Base-by-base conservation (phyloP, 1,140 invertebrate species). In the Aphelenchoides avenae region DNA sequence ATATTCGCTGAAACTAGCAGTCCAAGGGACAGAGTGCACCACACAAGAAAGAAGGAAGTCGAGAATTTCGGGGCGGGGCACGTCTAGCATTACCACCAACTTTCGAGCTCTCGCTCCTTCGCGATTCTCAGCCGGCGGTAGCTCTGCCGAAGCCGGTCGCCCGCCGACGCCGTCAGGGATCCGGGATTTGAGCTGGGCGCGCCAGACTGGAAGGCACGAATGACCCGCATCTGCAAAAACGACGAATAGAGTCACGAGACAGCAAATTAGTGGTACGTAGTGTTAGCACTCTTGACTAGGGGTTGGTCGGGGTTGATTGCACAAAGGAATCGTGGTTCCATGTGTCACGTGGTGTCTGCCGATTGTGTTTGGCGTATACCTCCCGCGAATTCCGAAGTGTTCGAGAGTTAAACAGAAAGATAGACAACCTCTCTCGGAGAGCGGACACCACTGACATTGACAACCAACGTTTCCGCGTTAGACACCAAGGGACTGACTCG, bases 161-260 rank as follows among this genome's bases (percentile, higher is more conserved):
- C 48, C 13, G 65, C 65, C 18, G 47, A 37, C 4, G 50, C 15
- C 5, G 65, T 71, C 20, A 68, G 56, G 18, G 65, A 68, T 15
- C 57, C 61, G 18, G 65, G 65, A 42, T 68, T 59, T 24, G 68
- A 68, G 27, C 37, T 59, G 22, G 52, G 56, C 13, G 66, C 42
- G 26, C 47, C 52, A 7, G 66, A 58, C 43, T 68, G 65, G 41
- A 68, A 68, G 41, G 65, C 65, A 31, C 58, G 50, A 9, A 68
- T 50, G n/a, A 68, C 65, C 13, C 65, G 66, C 68, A 68, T 68
- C 65, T 68, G 48, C 36, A 68, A 65, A n/a, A 27, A 15, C 26
- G 33, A n/a, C 22, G 1, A 18, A 18, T 26, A 53, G 0, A 24
- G 55, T 42, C 1, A 13, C 0, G 33, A 20, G 22, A 24, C 15